Percentiles rank a stretch among this genome's conserved stretches.
phyloP scores from a whole-genome alignment of 2,113 vertebrate genomes.

The Calidris pugnax region DNA sequence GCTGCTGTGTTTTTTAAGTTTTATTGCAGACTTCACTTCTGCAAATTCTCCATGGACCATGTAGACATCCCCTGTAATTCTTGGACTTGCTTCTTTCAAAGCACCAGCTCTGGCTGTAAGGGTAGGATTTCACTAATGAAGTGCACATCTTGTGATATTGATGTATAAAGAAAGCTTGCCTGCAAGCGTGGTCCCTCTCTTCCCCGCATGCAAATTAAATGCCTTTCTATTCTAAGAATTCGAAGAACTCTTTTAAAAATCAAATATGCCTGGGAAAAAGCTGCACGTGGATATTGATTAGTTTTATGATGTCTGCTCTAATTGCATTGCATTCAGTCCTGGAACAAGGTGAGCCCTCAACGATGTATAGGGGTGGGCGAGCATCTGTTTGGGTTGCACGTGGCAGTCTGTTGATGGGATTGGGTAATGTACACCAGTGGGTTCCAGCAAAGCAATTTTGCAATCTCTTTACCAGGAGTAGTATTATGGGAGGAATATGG shows the following conservation, averaged over 20 bases:
- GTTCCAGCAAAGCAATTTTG: not conserved
- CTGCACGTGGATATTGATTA: not conserved
- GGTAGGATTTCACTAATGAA: not conserved
- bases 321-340: not conserved
- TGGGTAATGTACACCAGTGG: not conserved
- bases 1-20: not conserved
- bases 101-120: not conserved
- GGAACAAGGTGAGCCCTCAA: not conserved
- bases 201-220: conserved; percentile 50
- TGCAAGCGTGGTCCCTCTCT: not conserved
- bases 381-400: not conserved
- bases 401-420: not conserved
- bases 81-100: not conserved
- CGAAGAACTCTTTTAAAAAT: conserved; percentile 17
- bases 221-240: conserved; percentile 35
- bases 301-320: conserved; percentile 1
- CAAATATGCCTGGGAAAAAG: not conserved
- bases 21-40: not conserved
- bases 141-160: not conserved
- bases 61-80: not conserved
- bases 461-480: not conserved
- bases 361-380: not conserved
- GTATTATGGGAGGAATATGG: not conserved
- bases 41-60: not conserved
- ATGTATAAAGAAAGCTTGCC: not conserved